Evolutionary conservation across 2,797 vertebrate genomes (phyloP).

Genomic region (Vireo griseus): DNA sequence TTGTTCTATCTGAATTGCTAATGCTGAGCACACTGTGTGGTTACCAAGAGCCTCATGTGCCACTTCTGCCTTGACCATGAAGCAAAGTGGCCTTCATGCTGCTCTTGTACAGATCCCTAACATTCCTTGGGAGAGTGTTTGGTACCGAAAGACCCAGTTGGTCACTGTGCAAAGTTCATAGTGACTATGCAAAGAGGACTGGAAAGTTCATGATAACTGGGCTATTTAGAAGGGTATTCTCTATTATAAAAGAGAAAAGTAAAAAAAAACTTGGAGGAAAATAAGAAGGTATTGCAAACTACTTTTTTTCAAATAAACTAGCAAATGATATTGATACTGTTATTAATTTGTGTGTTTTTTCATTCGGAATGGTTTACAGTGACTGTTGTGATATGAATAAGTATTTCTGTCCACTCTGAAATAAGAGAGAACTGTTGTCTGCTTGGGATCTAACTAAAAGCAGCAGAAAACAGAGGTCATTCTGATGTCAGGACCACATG

Average conservation of each 20-base stretch:
- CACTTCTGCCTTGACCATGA: background rate
- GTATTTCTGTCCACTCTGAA: background rate
- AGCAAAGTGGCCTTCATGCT: background rate
- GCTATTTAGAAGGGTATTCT: background rate
- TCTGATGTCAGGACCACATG: fast-evolving
- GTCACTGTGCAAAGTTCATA: background rate
- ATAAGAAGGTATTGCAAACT: background rate
- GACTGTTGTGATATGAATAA: background rate
- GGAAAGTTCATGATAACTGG: background rate
- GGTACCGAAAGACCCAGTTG: background rate
- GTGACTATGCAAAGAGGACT: fast-evolving
- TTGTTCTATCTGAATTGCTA: background rate
- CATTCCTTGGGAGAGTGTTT: background rate
- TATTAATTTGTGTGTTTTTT: background rate
- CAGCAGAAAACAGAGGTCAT: background rate
- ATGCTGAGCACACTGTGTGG: background rate
- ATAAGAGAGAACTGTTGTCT: background rate
- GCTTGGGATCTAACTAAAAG: background rate
- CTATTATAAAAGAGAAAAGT: background rate
- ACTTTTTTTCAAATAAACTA: background rate
- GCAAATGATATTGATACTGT: background rate
- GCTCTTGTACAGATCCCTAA: background rate
- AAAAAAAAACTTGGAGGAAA: background rate
- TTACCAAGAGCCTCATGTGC: background rate
- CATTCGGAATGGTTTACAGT: background rate